phyloP scores from a whole-genome alignment of 2,113 vertebrate genomes.

The Dicentrarchus labrax region DNA sequence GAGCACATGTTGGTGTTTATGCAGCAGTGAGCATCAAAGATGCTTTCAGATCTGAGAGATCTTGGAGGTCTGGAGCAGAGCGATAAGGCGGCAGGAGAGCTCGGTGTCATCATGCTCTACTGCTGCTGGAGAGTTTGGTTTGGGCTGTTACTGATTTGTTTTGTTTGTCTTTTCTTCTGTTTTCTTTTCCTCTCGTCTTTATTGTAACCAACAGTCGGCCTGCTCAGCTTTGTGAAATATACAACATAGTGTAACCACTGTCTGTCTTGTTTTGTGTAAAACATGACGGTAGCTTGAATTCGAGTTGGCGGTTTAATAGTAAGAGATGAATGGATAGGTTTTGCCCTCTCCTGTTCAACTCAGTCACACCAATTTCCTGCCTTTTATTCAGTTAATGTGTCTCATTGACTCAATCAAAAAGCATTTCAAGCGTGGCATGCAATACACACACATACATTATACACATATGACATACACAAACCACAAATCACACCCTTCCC shows the following conservation, averaged over 20 bases:
- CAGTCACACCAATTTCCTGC: background rate
- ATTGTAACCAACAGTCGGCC: background rate
- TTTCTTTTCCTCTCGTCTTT: background rate
- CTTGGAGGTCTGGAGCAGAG: slow-evolving; percentile 26
- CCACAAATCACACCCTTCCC: background rate
- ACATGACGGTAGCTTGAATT: background rate
- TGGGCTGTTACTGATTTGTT: slow-evolving; percentile 4
- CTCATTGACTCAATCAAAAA: slow-evolving; percentile 29
- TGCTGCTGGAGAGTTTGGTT: background rate
- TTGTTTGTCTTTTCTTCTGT: background rate
- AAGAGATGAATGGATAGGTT: background rate
- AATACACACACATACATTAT: background rate
- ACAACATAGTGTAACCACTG: background rate
- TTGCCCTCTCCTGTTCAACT: background rate
- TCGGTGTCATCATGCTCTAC: background rate
- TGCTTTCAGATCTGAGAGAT: slow-evolving; percentile 12
- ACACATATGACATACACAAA: background rate
- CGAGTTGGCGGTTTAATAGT: slow-evolving; percentile 1
- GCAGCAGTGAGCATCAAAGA: slow-evolving; percentile 18
- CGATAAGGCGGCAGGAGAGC: slow-evolving; percentile 14
- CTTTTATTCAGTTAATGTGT: slow-evolving; percentile 44
- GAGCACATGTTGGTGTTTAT: slow-evolving; percentile 46
- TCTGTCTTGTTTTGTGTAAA: background rate
- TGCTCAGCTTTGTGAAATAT: background rate
- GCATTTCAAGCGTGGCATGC: background rate